Conservation (phyloP, 1,140 invertebrate species). For the Apis florea region DNA sequence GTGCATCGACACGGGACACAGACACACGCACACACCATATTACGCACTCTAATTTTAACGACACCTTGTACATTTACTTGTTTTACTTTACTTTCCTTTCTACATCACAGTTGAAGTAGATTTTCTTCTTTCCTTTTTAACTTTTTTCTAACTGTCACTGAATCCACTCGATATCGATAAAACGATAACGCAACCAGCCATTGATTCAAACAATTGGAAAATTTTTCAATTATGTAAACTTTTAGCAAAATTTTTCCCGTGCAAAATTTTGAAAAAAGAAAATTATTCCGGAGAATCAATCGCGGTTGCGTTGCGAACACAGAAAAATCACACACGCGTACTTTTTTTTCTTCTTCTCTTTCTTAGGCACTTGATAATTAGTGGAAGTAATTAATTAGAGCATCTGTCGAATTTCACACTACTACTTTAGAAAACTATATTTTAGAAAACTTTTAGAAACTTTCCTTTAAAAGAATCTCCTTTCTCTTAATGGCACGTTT, state of each 20-base stretch:
- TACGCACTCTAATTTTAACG: too few relatives aligned
- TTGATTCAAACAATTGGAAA: not conserved
- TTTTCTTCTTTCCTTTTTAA: not conserved
- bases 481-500: slow-evolving; percentile 65
- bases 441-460: slow-evolving; percentile 54
- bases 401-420: slow-evolving; percentile 48
- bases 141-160: not conserved
- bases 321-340: slow-evolving; percentile 51
- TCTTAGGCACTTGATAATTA: slow-evolving; percentile 60
- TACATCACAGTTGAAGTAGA: slow-evolving; percentile 21
- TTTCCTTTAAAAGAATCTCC: slow-evolving; percentile 46
- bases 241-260: not conserved
- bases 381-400: slow-evolving; percentile 55
- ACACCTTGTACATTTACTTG: slow-evolving; percentile 14
- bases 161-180: not conserved
- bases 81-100: slow-evolving; percentile 14
- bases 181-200: slow-evolving; percentile 15
- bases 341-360: slow-evolving; percentile 50
- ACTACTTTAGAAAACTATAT: not conserved
- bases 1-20: slow-evolving; percentile 12
- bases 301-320: slow-evolving; percentile 34
- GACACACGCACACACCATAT: not conserved
- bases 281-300: not conserved
- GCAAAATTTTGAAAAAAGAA: not conserved
- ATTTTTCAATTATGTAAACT: too few relatives aligned